A percentile compares a stretch with the other conserved stretches of the same genome.
Evolutionary conservation across 2,113 vertebrate genomes (phyloP).

Genomic region (Engystomops pustulosus): DNA sequence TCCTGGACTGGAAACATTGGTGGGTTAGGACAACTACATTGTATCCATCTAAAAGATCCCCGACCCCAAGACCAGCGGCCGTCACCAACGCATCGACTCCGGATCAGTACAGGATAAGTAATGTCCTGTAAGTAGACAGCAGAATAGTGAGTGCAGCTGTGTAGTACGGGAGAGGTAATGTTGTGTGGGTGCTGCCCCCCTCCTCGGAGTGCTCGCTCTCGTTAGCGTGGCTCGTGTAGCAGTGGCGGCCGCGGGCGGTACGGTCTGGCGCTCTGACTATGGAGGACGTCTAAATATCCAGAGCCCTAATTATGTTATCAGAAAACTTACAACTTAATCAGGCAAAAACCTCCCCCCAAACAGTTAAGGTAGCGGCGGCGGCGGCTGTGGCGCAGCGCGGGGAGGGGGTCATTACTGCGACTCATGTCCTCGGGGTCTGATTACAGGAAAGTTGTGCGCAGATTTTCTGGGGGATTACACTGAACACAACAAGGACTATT

Average conservation of each 20-base stretch:
- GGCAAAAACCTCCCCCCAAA: conserved; percentile 67
- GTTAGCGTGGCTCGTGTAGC: neutral
- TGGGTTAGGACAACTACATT: too few species aligned
- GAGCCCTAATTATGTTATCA: conserved; percentile 71
- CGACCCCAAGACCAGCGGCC: too few species aligned
- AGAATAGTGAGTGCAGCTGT: conserved; percentile 2
- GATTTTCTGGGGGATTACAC: conserved; percentile 65
- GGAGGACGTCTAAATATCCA: conserved; percentile 68
- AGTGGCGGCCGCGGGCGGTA: conserved; percentile 40
- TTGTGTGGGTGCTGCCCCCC: neutral
- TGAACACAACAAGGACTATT: conserved; percentile 19
- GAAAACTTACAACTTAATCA: conserved; percentile 69
- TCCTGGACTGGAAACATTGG: too few species aligned
- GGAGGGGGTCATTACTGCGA: conserved; percentile 66
- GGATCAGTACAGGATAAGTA: neutral
- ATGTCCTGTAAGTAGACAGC: neutral
- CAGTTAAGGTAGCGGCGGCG: conserved; percentile 65
- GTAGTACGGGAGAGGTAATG: neutral
- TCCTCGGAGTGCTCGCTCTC: neutral
- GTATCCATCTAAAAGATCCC: too few species aligned
- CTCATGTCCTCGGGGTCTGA: conserved; percentile 65
- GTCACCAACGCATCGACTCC: too few species aligned
- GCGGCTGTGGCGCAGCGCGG: too few species aligned
- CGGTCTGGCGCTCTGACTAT: conserved; percentile 63
- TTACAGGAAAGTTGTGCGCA: conserved; percentile 61